phyloP scores from a whole-genome alignment of 1,140 invertebrate genomes.

The Psilanteris sp. region DNA sequence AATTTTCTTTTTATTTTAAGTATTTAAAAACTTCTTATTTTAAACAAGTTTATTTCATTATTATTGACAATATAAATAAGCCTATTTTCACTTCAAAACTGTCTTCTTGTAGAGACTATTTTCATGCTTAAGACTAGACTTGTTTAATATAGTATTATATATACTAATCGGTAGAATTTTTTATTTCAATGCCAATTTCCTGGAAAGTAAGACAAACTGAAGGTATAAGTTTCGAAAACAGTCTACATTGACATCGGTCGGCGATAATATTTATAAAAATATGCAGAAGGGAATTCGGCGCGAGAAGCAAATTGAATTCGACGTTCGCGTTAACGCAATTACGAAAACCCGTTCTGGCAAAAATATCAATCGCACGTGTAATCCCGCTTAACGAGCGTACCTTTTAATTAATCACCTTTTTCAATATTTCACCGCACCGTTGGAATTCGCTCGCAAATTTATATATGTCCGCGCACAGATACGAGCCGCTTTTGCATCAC shows the following conservation, averaged over 20 bases:
- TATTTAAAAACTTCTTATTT: too few species aligned
- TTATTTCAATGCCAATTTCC: too few species aligned
- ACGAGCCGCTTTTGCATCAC: slow-evolving; percentile 59
- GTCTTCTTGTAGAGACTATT: too few species aligned
- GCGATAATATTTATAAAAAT: slow-evolving; percentile 62
- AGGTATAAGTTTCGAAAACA: too few species aligned
- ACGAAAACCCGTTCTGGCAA: slow-evolving; percentile 69
- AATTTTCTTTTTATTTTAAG: too few species aligned
- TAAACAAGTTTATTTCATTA: too few species aligned
- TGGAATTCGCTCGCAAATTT: slow-evolving; percentile 63
- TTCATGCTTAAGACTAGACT: too few species aligned
- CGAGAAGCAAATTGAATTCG: slow-evolving; percentile 74
- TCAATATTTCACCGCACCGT: slow-evolving; percentile 70
- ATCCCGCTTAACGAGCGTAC: slow-evolving; percentile 74
- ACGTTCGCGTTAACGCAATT: slow-evolving; percentile 73
- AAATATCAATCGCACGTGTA: slow-evolving; percentile 76
- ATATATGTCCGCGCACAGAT: slow-evolving; percentile 59
- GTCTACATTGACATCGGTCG: slow-evolving; percentile 38
- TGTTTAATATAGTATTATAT: too few species aligned
- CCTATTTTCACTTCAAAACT: too few species aligned
- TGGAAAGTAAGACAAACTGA: too few species aligned
- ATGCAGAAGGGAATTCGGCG: slow-evolving; percentile 53
- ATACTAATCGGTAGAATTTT: too few species aligned
- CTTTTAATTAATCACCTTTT: slow-evolving; percentile 76
- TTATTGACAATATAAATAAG: too few species aligned